Evolutionary conservation across 2,797 vertebrate species (phyloP).

Genomic region (Anisognathus igniventris): DNA sequence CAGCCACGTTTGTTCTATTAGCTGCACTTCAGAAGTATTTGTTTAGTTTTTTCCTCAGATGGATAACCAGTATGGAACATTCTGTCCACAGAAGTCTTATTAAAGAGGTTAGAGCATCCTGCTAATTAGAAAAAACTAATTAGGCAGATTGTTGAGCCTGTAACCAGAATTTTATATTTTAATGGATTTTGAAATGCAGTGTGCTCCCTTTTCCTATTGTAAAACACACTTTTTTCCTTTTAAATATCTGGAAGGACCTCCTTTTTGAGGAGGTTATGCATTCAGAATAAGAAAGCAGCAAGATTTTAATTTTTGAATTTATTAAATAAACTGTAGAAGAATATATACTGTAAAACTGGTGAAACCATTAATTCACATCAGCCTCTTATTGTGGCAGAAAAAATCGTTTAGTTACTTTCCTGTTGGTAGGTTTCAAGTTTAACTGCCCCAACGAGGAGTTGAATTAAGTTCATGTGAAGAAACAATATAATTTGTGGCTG

Average conservation of each 20-base stretch:
- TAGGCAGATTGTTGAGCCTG: conserved; percentile 61
- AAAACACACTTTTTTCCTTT: neutral
- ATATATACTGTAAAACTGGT: neutral
- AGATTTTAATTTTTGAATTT: neutral
- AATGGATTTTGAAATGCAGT: conserved; percentile 30
- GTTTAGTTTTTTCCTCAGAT: conserved; percentile 59
- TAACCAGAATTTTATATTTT: conserved; percentile 63
- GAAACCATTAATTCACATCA: neutral
- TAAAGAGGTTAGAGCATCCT: conserved; percentile 65
- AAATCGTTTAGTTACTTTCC: neutral
- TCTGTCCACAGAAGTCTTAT: conserved; percentile 68
- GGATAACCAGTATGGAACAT: conserved; percentile 68
- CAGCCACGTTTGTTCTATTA: conserved; percentile 52
- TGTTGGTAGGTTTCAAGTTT: neutral
- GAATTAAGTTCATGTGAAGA: neutral
- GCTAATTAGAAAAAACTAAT: conserved; percentile 68
- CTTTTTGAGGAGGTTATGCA: neutral
- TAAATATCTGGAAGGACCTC: neutral
- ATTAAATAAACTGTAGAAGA: neutral
- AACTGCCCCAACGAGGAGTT: neutral
- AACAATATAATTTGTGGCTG: neutral
- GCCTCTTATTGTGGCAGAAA: neutral
- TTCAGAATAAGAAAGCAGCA: neutral
- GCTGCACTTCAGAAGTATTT: conserved; percentile 62
- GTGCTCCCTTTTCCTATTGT: conserved; percentile 6